Base-by-base conservation (phyloP, 2,113 vertebrate species). In the Alouatta palliata region DNA sequence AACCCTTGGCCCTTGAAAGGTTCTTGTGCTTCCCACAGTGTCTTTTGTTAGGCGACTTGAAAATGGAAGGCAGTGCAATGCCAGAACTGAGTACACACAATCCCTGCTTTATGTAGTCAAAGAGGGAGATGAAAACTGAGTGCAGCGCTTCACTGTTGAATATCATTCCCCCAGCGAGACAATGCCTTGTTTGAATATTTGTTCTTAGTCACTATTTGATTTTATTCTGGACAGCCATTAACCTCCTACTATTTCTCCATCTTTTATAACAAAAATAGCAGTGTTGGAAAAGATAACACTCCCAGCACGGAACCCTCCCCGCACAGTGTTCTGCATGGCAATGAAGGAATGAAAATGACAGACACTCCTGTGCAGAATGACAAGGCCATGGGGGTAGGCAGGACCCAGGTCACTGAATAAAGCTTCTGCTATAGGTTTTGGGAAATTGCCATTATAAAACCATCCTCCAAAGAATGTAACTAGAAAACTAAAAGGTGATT, bases 131-230 rank as follows among this genome's bases (percentile, higher is more conserved):
- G 25, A 75, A 94, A 91, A 90, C 30, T 13, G 14, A 83, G 82
- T 70, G 32, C 49, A 79, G 45, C 54, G 71, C 94, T 45, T 84
- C 0, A 0, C 91, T 93, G 54, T 61, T 92, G 92, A 96, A 82
- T 91, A 81, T 93, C 95, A 90, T 92, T 95, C 83, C 77, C 92
- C 83, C 30, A 70, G 93, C 87, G 88, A 97, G 95, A 96, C 95
- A 96, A 97, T 96, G 95, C 84, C 45, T 96, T n/a, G 0, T 97
- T 92, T 97, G 96, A 97, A 68, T 97, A 92, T 95, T 95, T 97
- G 94, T 96, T 97, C 97, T 97, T 92, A 93, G 92, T 94, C 81
- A 93, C 90, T 98, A 96, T 98, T 98, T 98, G 98, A 97, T 98
- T 98, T 97, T 95, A 92, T 98, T 97, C 95, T 81, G 89, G 97